Conservation (phyloP, 2,797 vertebrate genomes). For the Coendou prehensilis region DNA sequence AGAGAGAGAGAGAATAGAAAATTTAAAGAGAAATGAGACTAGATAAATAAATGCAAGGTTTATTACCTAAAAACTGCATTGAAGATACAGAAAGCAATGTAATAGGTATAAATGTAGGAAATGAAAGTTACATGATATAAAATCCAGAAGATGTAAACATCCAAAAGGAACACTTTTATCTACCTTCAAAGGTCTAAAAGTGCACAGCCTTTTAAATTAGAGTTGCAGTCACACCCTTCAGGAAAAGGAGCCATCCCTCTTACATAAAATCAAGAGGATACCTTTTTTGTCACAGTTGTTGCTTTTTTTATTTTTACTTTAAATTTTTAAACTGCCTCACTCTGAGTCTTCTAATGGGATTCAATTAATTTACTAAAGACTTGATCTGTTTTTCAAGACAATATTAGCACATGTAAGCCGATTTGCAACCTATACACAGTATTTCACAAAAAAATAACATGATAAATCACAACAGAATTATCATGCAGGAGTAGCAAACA, state of each 20-base stretch:
- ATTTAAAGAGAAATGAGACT: constrained; percentile 14
- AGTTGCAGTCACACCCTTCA: constrained; percentile 1
- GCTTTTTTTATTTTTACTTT: neutral
- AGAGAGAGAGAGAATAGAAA: neutral
- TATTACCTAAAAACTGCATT: constrained; percentile 3
- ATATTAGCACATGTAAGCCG: neutral
- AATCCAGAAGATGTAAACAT: constrained; percentile 51
- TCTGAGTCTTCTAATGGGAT: neutral
- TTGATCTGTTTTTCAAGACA: constrained; percentile 12
- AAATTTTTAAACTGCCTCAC: constrained; percentile 2
- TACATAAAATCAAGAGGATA: neutral
- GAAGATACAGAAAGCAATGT: neutral
- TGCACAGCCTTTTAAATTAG: constrained; percentile 18
- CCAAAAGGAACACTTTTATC: neutral
- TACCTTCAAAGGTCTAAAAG: neutral
- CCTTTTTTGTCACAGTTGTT: neutral
- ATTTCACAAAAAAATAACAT: neutral
- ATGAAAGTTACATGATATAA: neutral
- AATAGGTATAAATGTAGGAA: neutral
- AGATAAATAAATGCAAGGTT: neutral
- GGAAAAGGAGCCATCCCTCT: neutral
- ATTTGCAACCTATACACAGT: neutral
- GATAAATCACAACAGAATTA: constrained; percentile 25
- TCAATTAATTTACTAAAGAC: constrained; percentile 26
- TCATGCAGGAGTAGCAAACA: neutral